Evolutionary conservation across 2,797 vertebrate species (phyloP), one percentile per base, ranked within the genome.

Genomic region (Eleutherodactylus coqui): DNA sequence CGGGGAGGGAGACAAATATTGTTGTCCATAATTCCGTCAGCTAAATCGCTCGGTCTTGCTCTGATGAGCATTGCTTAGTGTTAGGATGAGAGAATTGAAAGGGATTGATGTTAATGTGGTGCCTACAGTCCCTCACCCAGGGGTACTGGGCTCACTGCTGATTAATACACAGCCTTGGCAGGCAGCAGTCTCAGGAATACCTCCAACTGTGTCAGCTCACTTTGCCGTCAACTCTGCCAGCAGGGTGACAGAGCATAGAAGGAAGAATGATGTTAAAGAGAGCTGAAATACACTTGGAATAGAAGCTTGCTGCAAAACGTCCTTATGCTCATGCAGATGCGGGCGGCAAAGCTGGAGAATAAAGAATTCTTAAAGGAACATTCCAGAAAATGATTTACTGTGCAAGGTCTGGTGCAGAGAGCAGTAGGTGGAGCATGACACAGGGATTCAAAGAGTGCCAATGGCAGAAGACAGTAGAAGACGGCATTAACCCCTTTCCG

Each of bases 131-230:
- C 89, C 88, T 90, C 88, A 89, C 87, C 91, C 69, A 85, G 89
- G 80, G 88, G 41, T 91, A 89, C 77, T 80, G 83, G 84, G 53
- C 87, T 91, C 90, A 89, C 86, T 82, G 89, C 49, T 89, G 88
- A 91, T 89, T 91, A 90, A 89, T 87, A 91, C 89, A 91, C 84
- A 87, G 88, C 55, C 85, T 89, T 92, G 91, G 89, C 89, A 92
- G 84, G 75, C 88, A 83, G 76, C 82, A 79, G 86, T 80, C 9
- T 81, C 69, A n/a, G 0, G 78, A 89, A 86, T 89, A 85, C 88
- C 88, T 90, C 89, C 87, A 89, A 86, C 89, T 69, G 85, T 90
- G 91, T 88, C 89, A 89, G 49, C 77, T 84, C 86, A 84, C 86
- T 84, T 67, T 84, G 36, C 86, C 77, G 82, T 84, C 86, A 87